These are phyloP conservation scores for Parelbella ahira DNA, from an alignment of 2,888 invertebrate species.

Conservation along the genomic window DNA sequence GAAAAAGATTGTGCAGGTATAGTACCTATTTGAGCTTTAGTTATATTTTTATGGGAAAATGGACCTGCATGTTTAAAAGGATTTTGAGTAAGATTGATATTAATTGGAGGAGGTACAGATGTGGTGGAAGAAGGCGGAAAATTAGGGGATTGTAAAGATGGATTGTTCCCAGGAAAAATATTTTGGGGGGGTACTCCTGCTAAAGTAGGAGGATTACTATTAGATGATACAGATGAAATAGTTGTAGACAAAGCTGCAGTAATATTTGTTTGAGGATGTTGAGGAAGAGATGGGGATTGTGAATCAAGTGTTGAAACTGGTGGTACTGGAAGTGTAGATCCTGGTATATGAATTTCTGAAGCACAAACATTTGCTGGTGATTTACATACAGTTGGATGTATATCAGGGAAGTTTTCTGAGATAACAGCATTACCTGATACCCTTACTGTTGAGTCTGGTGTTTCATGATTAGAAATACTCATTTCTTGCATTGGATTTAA, in stretches of 20 bases:
- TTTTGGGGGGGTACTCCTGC: not conserved
- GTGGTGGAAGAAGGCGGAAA: slow-evolving; percentile 28
- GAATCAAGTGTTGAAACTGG: slow-evolving; percentile 28
- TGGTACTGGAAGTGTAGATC: slow-evolving; percentile 34
- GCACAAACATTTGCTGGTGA: slow-evolving; percentile 12
- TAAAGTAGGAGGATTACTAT: slow-evolving; percentile 41
- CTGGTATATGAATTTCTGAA: slow-evolving; percentile 14
- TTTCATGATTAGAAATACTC: slow-evolving; percentile 55
- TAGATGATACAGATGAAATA: slow-evolving; percentile 40
- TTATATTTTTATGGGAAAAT: slow-evolving; percentile 68
- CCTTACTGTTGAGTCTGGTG: slow-evolving; percentile 37
- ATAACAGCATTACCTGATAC: slow-evolving; percentile 28
- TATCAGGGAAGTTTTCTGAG: slow-evolving; percentile 31
- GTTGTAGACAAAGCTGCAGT: slow-evolving; percentile 23
- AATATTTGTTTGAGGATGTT: slow-evolving; percentile 32
- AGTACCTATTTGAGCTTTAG: slow-evolving; percentile 38
- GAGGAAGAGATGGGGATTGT: slow-evolving; percentile 7
- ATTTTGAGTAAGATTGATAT: slow-evolving; percentile 52
- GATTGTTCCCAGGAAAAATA: slow-evolving; percentile 1
- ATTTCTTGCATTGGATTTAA: slow-evolving; percentile 58
- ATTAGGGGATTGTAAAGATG: slow-evolving; percentile 6
- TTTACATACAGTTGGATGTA: not conserved
- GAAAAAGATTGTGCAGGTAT: slow-evolving; percentile 45
- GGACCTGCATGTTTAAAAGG: slow-evolving; percentile 70
- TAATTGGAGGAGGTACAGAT: slow-evolving; percentile 40